Evolutionary conservation across 2,113 vertebrate genomes (phyloP), one percentile per base, ranked within the genome.

Genomic region (Apaloderma vittatum): DNA sequence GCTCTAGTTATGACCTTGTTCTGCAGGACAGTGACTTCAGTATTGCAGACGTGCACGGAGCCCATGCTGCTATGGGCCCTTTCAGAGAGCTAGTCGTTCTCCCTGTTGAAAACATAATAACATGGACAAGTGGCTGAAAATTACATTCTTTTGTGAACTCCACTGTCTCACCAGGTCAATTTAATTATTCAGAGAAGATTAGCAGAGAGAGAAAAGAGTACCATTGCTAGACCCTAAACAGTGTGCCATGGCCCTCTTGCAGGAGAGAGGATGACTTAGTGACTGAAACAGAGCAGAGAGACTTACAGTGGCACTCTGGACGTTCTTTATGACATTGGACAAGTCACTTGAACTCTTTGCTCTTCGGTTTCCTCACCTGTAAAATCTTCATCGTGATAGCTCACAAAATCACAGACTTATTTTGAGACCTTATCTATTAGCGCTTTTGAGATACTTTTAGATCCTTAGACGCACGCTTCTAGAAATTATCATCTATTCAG

Each of bases 121-220:
- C 45, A 85, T 19, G 36, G 82, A 86, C 55, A 90, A 88, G 17
- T 1, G 5, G 19, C 82, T 93, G 70, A 84, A 88, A 93, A 81
- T 72, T 49, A 19, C 61, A 40, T 84, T 86, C 57, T 34, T 96
- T 95, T 74, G 45, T 88, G 86, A 90, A 67, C 82, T 90, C 32
- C 34, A 63, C 19, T 88, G 52, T 61, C 76, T 93, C 57, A 52
- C 14, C 13, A 92, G 92, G 95, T 93, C 94, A 96, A 92, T 92
- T 97, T 91, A 95, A 96, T 94, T 95, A 94, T 51, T 92, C 61
- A 68, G 72, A 88, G 51, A 92, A 93, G 59, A 95, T 84, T 93
- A 95, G n/a, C 30, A 77, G 61, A 73, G 71, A 71, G 15, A 93
- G 37, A 55, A 36, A 75, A 63, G 62, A 63, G 18, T 73, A 74